phyloP scores from a whole-genome alignment of 2,888 invertebrate genomes.

The Malthinus flaveolus region DNA sequence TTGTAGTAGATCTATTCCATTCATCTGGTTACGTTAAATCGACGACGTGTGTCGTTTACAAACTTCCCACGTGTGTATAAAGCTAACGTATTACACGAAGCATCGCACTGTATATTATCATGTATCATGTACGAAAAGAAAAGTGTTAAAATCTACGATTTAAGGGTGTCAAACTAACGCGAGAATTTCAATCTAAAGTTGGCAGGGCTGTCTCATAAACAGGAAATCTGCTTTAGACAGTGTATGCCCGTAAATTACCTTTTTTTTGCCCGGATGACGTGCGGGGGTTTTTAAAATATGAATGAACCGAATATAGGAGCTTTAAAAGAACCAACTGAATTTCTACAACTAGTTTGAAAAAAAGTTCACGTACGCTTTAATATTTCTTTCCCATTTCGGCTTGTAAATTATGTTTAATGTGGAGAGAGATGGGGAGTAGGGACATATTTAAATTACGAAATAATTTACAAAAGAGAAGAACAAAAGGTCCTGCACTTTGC shows the following conservation, averaged over 20 bases:
- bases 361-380: constrained; percentile 8
- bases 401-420: too few species aligned
- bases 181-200: constrained; percentile 32
- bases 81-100: neutral
- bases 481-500: constrained; percentile 34
- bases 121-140: neutral
- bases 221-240: constrained; percentile 47
- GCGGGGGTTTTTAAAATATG: constrained; percentile 44
- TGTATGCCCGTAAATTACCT: constrained; percentile 45
- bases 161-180: constrained; percentile 27
- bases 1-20: too few species aligned
- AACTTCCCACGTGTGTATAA: too few species aligned
- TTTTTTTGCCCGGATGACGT: constrained; percentile 39
- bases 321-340: constrained; percentile 38
- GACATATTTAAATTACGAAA: constrained; percentile 12
- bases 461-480: constrained; percentile 18
- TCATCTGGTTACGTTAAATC: too few species aligned
- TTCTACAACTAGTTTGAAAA: constrained; percentile 8
- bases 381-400: neutral
- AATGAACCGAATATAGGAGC: constrained; percentile 40
- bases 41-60: too few species aligned
- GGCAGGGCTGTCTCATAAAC: constrained; percentile 40
- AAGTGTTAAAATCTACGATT: constrained; percentile 22
- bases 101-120: neutral
- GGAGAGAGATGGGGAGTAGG: constrained; percentile 7